Base-by-base conservation (phyloP, 1,140 invertebrate species). In the Chlorops oryzae region DNA sequence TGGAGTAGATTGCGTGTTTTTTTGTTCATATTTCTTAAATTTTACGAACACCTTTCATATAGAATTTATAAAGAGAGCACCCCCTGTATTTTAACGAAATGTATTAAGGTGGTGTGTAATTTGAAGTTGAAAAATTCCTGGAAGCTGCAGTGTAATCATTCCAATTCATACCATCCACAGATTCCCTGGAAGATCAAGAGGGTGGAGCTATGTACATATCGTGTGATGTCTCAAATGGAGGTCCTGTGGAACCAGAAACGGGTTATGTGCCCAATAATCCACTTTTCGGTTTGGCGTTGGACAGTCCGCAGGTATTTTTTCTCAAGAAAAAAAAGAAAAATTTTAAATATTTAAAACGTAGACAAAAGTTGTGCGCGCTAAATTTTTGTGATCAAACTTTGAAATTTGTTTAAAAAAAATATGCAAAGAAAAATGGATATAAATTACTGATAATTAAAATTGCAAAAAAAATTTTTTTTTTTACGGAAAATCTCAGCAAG, bases 131-230 rank as follows among this genome's bases (percentile, higher is more conserved):
- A n/a, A n/a, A n/a, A n/a, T n/a, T n/a, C n/a, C n/a, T n/a, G n/a
- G n/a, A n/a, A n/a, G n/a, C n/a, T n/a, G n/a, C n/a, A n/a, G n/a
- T n/a, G n/a, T n/a, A n/a, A n/a, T n/a, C n/a, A n/a, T 44, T 44
- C 42, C 13, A n/a, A n/a, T n/a, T n/a, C n/a, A n/a, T n/a, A n/a
- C 23, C 35, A 24, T 57, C 53, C 62, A 60, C 59, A 72, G 69
- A 71, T 72, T 71, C 68, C 58, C 64, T 71, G 68, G 68, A 71
- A 71, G 64, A 72, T 61, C 65, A 72, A 68, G 69, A 70, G 65
- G 70, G 70, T 72, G 70, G 70, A 72, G 70, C 70, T 68, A 72
- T 72, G 70, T 72, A 72, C 64, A 72, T 72, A 66, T 72, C 69
- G 61, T 72, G 68, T 62, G 69, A 72, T 65, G 68, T 70, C 59